Percentiles rank a stretch among this genome's conserved stretches.
Evolutionary conservation across 2,888 invertebrate genomes (phyloP).

Genomic region (Thyatira batis): DNA sequence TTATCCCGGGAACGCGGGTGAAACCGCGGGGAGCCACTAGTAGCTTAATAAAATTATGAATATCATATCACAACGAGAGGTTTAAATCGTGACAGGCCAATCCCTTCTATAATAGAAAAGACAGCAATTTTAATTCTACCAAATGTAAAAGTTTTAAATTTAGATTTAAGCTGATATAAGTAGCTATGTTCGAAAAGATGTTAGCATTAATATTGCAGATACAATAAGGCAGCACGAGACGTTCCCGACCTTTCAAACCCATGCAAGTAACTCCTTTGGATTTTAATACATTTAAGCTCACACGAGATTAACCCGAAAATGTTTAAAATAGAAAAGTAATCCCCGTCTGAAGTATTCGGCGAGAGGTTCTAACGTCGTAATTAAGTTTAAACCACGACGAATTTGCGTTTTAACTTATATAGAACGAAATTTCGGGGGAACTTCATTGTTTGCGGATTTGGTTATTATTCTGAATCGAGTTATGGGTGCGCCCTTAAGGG

Average conservation of each 20-base stretch:
- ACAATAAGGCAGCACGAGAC: background rate
- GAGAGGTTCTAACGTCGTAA: constrained; percentile 33
- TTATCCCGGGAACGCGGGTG: too few species aligned
- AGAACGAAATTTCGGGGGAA: constrained; percentile 36
- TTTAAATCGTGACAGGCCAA: too few species aligned
- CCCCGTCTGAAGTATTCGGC: constrained; percentile 27
- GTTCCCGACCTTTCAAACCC: background rate
- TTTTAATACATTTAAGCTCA: constrained; percentile 18
- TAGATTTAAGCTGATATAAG: too few species aligned
- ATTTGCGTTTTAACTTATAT: constrained; percentile 49
- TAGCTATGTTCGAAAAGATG: too few species aligned
- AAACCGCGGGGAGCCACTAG: too few species aligned
- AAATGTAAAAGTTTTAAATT: too few species aligned
- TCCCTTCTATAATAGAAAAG: too few species aligned
- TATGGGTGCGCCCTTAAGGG: constrained; percentile 28
- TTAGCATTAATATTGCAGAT: too few species aligned
- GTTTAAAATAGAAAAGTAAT: constrained; percentile 43
- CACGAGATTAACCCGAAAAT: constrained; percentile 23
- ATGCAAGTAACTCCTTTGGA: background rate
- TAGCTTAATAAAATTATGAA: too few species aligned
- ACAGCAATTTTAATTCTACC: too few species aligned
- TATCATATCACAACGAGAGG: too few species aligned
- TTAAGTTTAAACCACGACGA: constrained; percentile 47
- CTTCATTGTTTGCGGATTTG: constrained; percentile 51
- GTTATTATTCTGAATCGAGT: constrained; percentile 51